Evolutionary conservation across 1,140 invertebrate genomes (phyloP).

Genomic region (Leptopilina clavipes): DNA sequence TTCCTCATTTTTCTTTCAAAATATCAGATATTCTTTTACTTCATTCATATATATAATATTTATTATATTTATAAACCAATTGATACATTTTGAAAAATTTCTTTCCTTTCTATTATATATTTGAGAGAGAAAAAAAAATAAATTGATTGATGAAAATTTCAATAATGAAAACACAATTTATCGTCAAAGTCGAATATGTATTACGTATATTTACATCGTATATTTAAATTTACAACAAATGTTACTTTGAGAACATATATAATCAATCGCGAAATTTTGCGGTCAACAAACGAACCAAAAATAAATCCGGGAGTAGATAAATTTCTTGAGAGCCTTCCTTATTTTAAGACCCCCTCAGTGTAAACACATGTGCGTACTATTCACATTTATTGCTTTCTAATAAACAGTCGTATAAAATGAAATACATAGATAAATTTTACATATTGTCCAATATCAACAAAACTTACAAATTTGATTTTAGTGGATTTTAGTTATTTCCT

Average conservation of each 20-base stretch:
- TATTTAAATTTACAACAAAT: neutral
- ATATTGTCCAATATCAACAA: neutral
- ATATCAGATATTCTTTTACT: neutral
- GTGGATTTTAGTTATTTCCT: too few species aligned
- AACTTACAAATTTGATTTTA: neutral
- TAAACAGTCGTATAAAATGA: neutral
- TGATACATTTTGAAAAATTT: too few species aligned
- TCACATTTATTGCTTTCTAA: neutral
- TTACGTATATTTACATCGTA: neutral
- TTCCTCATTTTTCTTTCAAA: neutral
- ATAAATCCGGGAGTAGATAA: constrained; percentile 42
- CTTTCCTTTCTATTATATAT: too few species aligned
- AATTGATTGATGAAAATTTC: neutral
- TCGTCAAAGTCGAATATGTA: neutral
- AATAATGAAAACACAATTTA: too few species aligned
- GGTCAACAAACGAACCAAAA: constrained; percentile 50
- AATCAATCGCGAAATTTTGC: constrained; percentile 15
- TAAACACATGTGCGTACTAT: neutral
- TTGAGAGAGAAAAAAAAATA: too few species aligned
- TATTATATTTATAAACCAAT: too few species aligned
- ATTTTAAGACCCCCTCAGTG: neutral
- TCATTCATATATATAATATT: too few species aligned
- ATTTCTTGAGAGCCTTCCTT: constrained; percentile 9
- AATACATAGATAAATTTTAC: too few species aligned
- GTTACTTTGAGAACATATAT: neutral